These are phyloP conservation scores for Charaxes varanes DNA, from an alignment of 1,140 invertebrate species.

Conservation along the genomic window DNA sequence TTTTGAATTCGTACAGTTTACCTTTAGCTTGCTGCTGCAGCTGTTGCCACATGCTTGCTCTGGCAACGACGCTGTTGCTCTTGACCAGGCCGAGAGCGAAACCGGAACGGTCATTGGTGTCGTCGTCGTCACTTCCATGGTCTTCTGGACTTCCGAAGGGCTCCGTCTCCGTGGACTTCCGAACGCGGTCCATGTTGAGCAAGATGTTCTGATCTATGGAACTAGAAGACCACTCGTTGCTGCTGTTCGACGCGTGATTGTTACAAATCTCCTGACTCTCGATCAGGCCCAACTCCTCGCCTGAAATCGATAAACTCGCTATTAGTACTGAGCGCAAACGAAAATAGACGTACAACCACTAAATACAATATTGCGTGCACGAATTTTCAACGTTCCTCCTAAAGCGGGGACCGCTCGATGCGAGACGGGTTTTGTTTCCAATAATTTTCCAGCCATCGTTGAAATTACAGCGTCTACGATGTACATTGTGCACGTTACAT, in stretches of 20 bases:
- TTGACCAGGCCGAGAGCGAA: conserved; percentile 68
- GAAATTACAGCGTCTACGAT: conserved; percentile 39
- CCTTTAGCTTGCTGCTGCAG: conserved; percentile 75
- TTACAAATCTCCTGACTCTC: conserved; percentile 62
- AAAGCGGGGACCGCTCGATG: too few relatives aligned
- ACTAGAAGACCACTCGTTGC: conserved; percentile 57
- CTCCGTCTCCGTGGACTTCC: conserved; percentile 54
- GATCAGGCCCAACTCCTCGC: conserved; percentile 61
- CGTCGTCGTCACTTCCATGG: conserved; percentile 46
- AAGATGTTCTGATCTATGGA: conserved; percentile 47
- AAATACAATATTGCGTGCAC: conserved; percentile 26
- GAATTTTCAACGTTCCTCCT: conserved; percentile 22
- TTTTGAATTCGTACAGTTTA: conserved; percentile 14
- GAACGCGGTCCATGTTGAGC: conserved; percentile 48
- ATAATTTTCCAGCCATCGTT: conserved; percentile 9
- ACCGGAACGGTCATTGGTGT: conserved; percentile 36
- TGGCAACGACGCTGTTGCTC: conserved; percentile 76
- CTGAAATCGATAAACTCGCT: conserved; percentile 43
- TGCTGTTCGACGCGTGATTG: conserved; percentile 55
- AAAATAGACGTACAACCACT: conserved; percentile 30
- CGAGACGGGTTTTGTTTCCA: too few relatives aligned
- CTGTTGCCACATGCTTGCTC: conserved; percentile 78
- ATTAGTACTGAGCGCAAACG: conserved; percentile 28
- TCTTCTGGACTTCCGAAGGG: conserved; percentile 35
- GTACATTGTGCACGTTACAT: conserved; percentile 49